Conservation (phyloP, 1,140 invertebrate genomes). For the Artemia franciscana region DNA sequence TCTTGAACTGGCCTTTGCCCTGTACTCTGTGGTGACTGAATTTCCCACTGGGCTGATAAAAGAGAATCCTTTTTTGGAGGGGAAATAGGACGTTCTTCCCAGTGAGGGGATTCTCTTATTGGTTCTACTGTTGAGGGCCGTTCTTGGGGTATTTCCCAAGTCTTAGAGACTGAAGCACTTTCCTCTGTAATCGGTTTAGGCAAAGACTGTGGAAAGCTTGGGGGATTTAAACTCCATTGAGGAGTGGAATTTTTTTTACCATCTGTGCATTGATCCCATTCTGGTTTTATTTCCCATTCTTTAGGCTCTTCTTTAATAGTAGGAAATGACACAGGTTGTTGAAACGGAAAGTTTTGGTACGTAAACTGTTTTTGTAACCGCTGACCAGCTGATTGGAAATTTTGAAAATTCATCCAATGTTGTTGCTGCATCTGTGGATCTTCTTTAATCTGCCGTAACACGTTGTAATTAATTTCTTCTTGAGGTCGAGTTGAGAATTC, state of each 20-base stretch:
- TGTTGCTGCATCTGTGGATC: background rate
- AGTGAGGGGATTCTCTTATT: constrained; percentile 1
- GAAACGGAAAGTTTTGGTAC: background rate
- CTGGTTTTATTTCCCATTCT: background rate
- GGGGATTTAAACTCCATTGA: background rate
- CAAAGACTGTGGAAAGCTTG: background rate
- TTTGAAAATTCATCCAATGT: background rate
- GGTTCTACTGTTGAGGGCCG: background rate
- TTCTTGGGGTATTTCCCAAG: background rate
- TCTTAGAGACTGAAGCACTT: background rate
- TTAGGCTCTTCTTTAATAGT: background rate
- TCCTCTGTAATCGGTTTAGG: background rate
- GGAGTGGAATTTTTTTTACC: background rate
- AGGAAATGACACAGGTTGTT: background rate
- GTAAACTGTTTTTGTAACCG: background rate
- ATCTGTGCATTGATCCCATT: background rate
- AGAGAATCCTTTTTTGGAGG: background rate
- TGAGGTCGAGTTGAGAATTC: background rate
- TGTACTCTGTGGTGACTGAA: background rate
- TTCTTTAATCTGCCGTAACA: background rate
- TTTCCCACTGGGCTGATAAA: background rate
- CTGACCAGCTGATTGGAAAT: background rate
- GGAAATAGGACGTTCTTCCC: background rate
- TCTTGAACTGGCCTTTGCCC: background rate
- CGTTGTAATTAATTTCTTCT: background rate